Percentiles rank a stretch among this genome's conserved stretches.
These are phyloP conservation scores for Urechis unicinctus DNA, from an alignment of 2,888 invertebrate species.

Conservation along the genomic window DNA sequence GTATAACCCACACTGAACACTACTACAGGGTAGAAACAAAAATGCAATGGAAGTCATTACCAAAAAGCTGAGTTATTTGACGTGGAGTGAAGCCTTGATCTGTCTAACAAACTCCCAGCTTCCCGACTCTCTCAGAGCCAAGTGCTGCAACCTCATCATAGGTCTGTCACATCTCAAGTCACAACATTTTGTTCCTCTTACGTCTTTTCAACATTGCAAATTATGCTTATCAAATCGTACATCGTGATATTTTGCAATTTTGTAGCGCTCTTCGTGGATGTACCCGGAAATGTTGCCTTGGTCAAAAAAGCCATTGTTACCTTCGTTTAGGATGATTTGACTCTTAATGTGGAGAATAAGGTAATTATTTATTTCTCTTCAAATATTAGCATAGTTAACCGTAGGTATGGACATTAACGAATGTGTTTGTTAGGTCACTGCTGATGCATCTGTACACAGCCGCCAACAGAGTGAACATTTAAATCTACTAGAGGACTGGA, in stretches of 20 bases:
- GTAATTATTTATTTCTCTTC: too few relatives aligned
- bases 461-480: too few relatives aligned
- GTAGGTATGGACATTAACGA: too few relatives aligned
- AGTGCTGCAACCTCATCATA: conserved; percentile 22
- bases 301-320: not conserved
- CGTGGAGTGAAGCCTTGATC: conserved; percentile 22
- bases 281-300: not conserved
- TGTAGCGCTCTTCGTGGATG: not conserved
- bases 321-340: not conserved
- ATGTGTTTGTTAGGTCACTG: too few relatives aligned
- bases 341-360: not conserved
- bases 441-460: too few relatives aligned
- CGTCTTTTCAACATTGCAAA: too few relatives aligned
- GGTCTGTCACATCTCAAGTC: conserved; percentile 5
- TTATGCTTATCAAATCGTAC: too few relatives aligned
- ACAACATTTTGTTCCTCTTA: too few relatives aligned
- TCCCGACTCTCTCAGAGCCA: conserved; percentile 18
- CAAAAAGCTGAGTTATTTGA: conserved; percentile 10
- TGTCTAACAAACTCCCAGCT: conserved; percentile 12
- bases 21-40: conserved; percentile 26
- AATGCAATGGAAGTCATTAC: conserved; percentile 14
- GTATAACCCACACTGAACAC: too few relatives aligned
- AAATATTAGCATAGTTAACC: too few relatives aligned
- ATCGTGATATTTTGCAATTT: too few relatives aligned
- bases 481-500: not conserved